These are phyloP conservation scores for Myanophis thanlyinensis DNA, from an alignment of 2,113 vertebrate species.

Conservation along the genomic window DNA sequence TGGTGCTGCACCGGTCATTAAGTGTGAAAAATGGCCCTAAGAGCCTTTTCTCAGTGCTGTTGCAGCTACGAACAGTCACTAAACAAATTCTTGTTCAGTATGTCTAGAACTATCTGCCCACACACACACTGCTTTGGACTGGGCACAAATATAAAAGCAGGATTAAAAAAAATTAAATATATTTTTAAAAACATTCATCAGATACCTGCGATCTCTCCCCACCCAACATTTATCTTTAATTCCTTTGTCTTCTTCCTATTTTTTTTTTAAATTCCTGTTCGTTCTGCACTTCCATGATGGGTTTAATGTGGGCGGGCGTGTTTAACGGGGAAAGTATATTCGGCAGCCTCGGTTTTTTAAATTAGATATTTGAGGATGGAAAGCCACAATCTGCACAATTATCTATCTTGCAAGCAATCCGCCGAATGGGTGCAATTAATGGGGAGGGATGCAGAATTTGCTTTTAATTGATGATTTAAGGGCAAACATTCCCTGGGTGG, in stretches of 20 bases:
- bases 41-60: too few relatives aligned
- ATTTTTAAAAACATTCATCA: not conserved
- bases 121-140: too few relatives aligned
- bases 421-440: not conserved
- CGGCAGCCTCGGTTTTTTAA: not conserved
- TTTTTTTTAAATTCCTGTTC: not conserved
- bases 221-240: not conserved
- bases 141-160: too few relatives aligned
- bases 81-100: too few relatives aligned
- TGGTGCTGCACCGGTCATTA: too few relatives aligned
- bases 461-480: not conserved
- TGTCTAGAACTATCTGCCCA: too few relatives aligned
- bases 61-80: too few relatives aligned
- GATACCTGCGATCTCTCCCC: not conserved
- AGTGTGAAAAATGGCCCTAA: too few relatives aligned
- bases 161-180: too few relatives aligned
- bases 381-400: not conserved
- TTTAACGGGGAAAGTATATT: not conserved
- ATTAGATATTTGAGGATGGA: not conserved
- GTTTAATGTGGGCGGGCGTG: not conserved
- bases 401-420: not conserved
- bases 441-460: not conserved
- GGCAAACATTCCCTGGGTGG: not conserved
- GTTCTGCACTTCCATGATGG: not conserved
- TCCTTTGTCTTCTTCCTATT: not conserved